Percentiles rank a stretch among this genome's conserved stretches.
Conservation (phyloP, 2,113 vertebrate genomes). For the Platichthys stellatus region DNA sequence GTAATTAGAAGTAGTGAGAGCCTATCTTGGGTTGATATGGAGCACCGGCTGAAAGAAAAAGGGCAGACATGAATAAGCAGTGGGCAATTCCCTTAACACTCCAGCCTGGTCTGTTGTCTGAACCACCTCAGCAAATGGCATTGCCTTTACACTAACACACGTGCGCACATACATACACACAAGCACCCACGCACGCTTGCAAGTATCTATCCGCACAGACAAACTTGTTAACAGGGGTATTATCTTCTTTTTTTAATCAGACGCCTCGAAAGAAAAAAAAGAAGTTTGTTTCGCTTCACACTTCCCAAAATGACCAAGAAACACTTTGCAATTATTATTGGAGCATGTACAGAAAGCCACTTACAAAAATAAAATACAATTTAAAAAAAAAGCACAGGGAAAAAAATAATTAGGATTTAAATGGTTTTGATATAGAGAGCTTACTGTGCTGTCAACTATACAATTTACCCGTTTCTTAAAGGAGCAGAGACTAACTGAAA, state of each 20-base stretch:
- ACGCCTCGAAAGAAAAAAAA: constrained; percentile 30
- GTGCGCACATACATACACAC: constrained; percentile 40
- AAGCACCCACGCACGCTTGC: constrained; percentile 50
- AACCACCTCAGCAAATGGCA: constrained; percentile 45
- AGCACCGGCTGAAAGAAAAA: constrained; percentile 21
- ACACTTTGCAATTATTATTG: constrained; percentile 54
- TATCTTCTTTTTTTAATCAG: constrained; percentile 29
- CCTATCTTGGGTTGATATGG: constrained; percentile 35
- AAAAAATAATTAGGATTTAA: constrained; percentile 65
- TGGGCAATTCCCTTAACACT: constrained; percentile 42
- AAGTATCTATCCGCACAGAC: constrained; percentile 53
- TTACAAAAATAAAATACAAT: constrained; percentile 69
- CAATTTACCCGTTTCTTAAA: constrained; percentile 86
- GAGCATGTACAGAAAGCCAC: constrained; percentile 69
- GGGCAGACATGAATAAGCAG: constrained; percentile 6
- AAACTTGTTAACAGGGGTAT: constrained; percentile 48
- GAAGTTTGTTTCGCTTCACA: constrained; percentile 36
- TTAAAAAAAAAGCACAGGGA: constrained; percentile 45
- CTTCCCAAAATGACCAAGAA: constrained; percentile 52
- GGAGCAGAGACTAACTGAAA: constrained; percentile 74
- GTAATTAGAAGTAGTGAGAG: constrained; percentile 52
- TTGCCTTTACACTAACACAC: constrained; percentile 48
- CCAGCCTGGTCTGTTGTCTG: constrained; percentile 44
- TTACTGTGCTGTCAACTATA: constrained; percentile 83
- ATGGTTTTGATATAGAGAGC: constrained; percentile 79